Base-by-base conservation (phyloP, 2,888 invertebrate species). In the Parnassius smintheus region DNA sequence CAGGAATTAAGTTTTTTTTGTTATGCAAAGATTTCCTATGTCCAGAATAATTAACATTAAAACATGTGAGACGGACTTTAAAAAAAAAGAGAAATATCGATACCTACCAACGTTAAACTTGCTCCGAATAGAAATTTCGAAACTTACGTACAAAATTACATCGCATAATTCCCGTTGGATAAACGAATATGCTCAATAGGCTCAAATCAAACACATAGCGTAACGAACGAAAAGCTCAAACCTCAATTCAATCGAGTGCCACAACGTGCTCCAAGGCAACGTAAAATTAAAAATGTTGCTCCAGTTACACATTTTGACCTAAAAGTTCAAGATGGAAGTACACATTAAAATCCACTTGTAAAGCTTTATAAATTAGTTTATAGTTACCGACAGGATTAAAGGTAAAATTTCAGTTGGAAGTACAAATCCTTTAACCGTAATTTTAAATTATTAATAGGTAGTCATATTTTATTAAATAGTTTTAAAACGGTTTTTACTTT, bases 211-310 rank as follows among this genome's bases (percentile, higher is more conserved):
- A 59, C 63, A 59, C 59, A 22, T 48, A 55, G 59, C 59, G 59
- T 59, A 57, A 55, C 62, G 59, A 35, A 41, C 59, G 63, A 63
- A 63, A 51, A 59, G 59, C 51, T 35, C 63, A 59, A 59, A 59
- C 63, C 63, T 55, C 59, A 52, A 63, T 63, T 46, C 54, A 46
- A 63, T 63, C 63, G 59, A 63, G 63, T 51, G 54, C 59, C 58
- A 42, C 48, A 41, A 35, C 22, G 58, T 8, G 58, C 63, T 48
- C 53, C 35, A 56, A 25, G 50, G 41, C 55, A 49, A 54, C 48
- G 54, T 51, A 25, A 41, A 60, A 60, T 49, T 60, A 25, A 62
- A 62, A 63, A 59, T 46, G 53, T 49, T 46, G 63, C 63, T 63
- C 56, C 63, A 56, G 46, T 56, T 63, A 51, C 22, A 51, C 8